Conservation (phyloP, 2,888 invertebrate genomes). For the Brenthis hecate region DNA sequence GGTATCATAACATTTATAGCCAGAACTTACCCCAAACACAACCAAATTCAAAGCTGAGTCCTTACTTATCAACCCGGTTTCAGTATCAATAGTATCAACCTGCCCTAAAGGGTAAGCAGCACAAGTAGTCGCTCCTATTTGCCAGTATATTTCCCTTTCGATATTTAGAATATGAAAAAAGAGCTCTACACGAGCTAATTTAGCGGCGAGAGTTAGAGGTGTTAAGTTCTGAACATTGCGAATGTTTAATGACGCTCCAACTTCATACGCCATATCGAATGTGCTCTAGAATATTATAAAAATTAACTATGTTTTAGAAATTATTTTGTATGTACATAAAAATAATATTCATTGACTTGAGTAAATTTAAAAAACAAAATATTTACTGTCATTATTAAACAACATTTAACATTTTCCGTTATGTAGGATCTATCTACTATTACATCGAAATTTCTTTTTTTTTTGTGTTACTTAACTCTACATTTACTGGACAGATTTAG, state of each 20-base stretch:
- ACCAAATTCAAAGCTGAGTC: conserved; percentile 97
- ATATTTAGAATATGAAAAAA: conserved; percentile 98
- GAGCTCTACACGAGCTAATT: conserved; percentile 95
- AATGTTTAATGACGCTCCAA: conserved; percentile 93
- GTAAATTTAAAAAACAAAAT: no score
- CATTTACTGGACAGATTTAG: no score
- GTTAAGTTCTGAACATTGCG: conserved; percentile 94
- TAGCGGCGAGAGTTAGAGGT: conserved; percentile 96
- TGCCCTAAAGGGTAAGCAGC: conserved; percentile 97
- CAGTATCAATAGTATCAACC: conserved; percentile 96
- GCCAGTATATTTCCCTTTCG: conserved; percentile 98
- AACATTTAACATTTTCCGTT: no score
- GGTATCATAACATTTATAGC: conserved; percentile 61
- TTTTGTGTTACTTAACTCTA: no score
- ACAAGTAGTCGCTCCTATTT: conserved; percentile 97
- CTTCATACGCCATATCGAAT: conserved; percentile 97
- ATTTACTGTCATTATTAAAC: no score
- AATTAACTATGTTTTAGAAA: background rate
- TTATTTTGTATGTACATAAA: background rate
- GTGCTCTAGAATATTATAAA: conserved; percentile 84
- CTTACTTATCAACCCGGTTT: conserved; percentile 95
- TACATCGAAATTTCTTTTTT: no score
- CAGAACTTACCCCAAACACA: conserved; percentile 92
- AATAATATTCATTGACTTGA: no score
- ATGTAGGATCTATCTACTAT: no score